Evolutionary conservation across 1,140 invertebrate genomes (phyloP).

Genomic region (Pseudomyrmex pallidus): DNA sequence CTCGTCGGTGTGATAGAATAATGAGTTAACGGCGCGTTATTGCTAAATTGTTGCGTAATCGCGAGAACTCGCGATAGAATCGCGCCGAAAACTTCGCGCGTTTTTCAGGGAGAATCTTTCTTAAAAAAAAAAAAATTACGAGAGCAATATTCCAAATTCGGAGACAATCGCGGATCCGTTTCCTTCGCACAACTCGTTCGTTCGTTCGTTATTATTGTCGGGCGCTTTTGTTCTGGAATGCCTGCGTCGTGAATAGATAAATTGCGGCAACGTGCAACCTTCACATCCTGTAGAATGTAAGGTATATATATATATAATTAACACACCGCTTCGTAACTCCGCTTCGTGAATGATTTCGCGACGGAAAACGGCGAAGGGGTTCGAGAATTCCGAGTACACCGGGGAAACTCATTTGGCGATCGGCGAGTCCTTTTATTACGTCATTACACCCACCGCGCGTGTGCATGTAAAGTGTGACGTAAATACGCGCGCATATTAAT

Average conservation of each 20-base stretch:
- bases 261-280: neutral
- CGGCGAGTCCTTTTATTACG: conserved; percentile 16
- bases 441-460: conserved; percentile 22
- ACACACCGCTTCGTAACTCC: neutral
- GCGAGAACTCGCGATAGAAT: conserved; percentile 43
- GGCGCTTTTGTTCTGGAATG: neutral
- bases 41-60: conserved; percentile 18
- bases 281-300: neutral
- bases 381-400: neutral
- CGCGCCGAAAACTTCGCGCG: conserved; percentile 7
- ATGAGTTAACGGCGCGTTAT: conserved; percentile 26
- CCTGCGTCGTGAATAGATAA: neutral
- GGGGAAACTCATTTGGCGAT: neutral
- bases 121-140: neutral
- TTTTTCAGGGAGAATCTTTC: neutral
- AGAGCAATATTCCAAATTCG: neutral
- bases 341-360: neutral
- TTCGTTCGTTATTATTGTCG: neutral
- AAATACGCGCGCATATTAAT: conserved; percentile 32
- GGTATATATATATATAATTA: neutral
- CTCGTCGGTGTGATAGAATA: conserved; percentile 39
- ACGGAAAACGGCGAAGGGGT: conserved; percentile 21
- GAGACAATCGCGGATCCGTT: neutral
- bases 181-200: neutral
- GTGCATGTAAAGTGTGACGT: neutral